Evolutionary conservation across 2,888 invertebrate species (phyloP).

Genomic region (Furcula furcula): DNA sequence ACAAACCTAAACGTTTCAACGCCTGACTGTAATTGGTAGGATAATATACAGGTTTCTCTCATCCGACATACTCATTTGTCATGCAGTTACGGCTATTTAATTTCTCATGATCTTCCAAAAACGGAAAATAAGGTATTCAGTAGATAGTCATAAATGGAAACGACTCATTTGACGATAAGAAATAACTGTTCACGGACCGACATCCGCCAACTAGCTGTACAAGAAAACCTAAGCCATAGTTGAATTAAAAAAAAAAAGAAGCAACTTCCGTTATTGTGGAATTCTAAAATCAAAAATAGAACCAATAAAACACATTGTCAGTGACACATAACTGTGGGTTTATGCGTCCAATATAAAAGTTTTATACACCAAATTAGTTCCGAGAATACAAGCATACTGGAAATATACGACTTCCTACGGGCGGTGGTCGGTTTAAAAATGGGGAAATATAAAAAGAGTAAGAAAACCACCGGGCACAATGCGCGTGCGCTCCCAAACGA

Average conservation of each 20-base stretch:
- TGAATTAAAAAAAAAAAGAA: constrained; percentile 30
- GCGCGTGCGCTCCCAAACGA: constrained; percentile 60
- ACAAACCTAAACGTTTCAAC: too few relatives aligned
- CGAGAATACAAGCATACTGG: constrained; percentile 46
- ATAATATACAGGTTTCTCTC: background rate
- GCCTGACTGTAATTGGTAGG: too few relatives aligned
- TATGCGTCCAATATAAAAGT: constrained; percentile 51
- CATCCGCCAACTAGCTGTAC: constrained; percentile 1
- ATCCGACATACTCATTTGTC: background rate
- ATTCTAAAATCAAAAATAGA: constrained; percentile 56
- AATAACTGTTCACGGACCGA: constrained; percentile 4
- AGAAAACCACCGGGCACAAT: constrained; percentile 59
- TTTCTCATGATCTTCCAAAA: constrained; percentile 12
- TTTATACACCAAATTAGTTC: constrained; percentile 71
- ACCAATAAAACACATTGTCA: constrained; percentile 60
- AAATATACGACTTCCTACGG: constrained; percentile 67
- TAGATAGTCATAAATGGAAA: constrained; percentile 12
- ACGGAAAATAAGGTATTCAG: constrained; percentile 6
- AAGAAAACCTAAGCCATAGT: constrained; percentile 1
- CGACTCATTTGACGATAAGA: constrained; percentile 8
- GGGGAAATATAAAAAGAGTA: constrained; percentile 56
- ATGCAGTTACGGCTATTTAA: background rate
- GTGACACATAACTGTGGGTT: constrained; percentile 41
- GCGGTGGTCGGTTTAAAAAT: constrained; percentile 54
- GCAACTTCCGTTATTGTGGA: constrained; percentile 58